These are phyloP conservation scores for Tipula confusa DNA, from an alignment of 2,888 invertebrate genomes.

Conservation along the genomic window DNA sequence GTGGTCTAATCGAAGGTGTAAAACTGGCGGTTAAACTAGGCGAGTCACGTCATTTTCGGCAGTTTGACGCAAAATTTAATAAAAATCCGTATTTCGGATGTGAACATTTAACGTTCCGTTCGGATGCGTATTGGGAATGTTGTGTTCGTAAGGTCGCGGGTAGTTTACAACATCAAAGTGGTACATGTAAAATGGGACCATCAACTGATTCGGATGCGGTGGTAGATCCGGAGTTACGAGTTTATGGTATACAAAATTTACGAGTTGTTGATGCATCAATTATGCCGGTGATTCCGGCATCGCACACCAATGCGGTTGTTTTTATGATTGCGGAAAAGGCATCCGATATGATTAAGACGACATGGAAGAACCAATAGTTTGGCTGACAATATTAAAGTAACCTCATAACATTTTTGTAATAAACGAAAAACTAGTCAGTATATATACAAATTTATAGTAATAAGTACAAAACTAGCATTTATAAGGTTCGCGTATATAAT, in stretches of 20 bases:
- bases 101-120: conserved; percentile 56
- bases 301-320: conserved; percentile 56
- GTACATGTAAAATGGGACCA: conserved; percentile 68
- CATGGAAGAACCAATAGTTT: conserved; percentile 45
- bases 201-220: conserved; percentile 55
- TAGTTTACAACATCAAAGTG: conserved; percentile 63
- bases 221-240: conserved; percentile 58
- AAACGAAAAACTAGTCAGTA: background rate
- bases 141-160: conserved; percentile 65
- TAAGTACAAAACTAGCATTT: background rate
- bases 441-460: background rate
- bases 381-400: background rate
- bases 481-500: background rate
- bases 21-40: conserved; percentile 60
- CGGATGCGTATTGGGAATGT: conserved; percentile 71
- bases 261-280: conserved; percentile 58
- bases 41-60: conserved; percentile 53
- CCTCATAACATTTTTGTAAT: background rate
- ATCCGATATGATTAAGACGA: conserved; percentile 54
- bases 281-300: conserved; percentile 57
- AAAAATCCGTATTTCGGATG: conserved; percentile 65
- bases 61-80: conserved; percentile 54
- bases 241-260: conserved; percentile 53
- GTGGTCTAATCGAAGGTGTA: conserved; percentile 68
- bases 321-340: conserved; percentile 61